These are phyloP conservation scores for Panorpa germanica DNA, from an alignment of 2,888 invertebrate species.

Conservation along the genomic window DNA sequence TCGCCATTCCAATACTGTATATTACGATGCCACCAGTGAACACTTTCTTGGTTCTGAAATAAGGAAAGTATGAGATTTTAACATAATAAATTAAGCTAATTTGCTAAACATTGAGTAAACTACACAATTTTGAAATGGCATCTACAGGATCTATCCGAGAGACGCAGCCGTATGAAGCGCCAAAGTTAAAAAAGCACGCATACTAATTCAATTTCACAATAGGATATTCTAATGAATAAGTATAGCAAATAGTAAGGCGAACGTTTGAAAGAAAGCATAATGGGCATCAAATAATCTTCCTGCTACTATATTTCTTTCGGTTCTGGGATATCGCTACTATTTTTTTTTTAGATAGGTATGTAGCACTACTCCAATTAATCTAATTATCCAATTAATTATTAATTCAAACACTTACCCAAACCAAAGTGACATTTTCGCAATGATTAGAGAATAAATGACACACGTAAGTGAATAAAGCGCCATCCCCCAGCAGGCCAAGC, in stretches of 20 bases:
- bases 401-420: slow-evolving; percentile 18
- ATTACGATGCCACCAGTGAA: slow-evolving; percentile 22
- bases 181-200: no score
- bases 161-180: no score
- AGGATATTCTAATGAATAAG: no score
- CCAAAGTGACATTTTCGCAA: slow-evolving; percentile 22
- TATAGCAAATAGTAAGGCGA: no score
- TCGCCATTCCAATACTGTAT: slow-evolving; percentile 23
- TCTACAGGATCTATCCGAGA: no score
- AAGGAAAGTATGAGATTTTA: not conserved
- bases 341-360: no score
- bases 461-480: slow-evolving; percentile 25
- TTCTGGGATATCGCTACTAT: no score
- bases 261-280: no score
- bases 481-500: slow-evolving; percentile 26
- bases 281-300: no score
- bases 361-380: no score
- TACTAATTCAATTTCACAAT: no score
- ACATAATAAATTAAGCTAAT: not conserved
- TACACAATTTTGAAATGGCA: not conserved
- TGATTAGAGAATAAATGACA: slow-evolving; percentile 22
- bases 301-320: no score
- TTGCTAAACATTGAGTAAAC: not conserved
- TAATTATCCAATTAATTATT: not conserved
- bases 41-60: slow-evolving; percentile 18